phyloP scores from a whole-genome alignment of 2,113 vertebrate genomes.

The Anas platyrhynchos region DNA sequence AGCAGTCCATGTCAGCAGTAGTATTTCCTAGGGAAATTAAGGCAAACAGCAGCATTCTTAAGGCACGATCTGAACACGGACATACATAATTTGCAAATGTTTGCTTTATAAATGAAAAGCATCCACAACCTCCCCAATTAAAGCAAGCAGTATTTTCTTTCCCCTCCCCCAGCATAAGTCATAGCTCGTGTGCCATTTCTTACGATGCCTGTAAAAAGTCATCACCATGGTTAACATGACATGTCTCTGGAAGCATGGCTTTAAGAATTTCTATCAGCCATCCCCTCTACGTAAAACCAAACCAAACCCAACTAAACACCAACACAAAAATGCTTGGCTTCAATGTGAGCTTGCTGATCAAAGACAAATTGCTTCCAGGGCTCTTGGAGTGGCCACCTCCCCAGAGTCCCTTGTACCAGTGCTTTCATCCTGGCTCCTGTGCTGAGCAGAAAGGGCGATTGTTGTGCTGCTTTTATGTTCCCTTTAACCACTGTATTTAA shows the following conservation, averaged over 20 bases:
- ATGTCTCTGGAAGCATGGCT: not conserved
- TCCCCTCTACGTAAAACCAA: not conserved
- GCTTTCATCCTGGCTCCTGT: not conserved
- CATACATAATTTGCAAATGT: not conserved
- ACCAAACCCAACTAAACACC: no score
- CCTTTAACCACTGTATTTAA: not conserved
- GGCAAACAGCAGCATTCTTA: not conserved
- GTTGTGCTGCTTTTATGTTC: not conserved
- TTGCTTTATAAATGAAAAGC: conserved; percentile 13
- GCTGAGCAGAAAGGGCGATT: not conserved
- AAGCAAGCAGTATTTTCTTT: not conserved
- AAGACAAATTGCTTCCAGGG: conserved; percentile 27
- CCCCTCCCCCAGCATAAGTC: not conserved
- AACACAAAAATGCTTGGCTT: not conserved
- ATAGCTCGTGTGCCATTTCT: not conserved
- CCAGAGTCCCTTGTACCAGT: not conserved
- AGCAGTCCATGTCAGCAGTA: not conserved
- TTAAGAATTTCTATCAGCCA: conserved; percentile 26
- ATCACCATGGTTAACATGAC: conserved; percentile 10
- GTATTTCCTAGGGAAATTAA: not conserved
- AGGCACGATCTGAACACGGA: not conserved
- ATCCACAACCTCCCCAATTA: conserved; percentile 23
- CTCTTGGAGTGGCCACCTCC: not conserved
- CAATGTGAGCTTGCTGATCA: not conserved
- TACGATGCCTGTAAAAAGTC: conserved; percentile 24